A percentile compares a stretch with the other conserved stretches of the same genome.
Conservation (phyloP, 1,140 invertebrate species). For the Conus betulinus region DNA sequence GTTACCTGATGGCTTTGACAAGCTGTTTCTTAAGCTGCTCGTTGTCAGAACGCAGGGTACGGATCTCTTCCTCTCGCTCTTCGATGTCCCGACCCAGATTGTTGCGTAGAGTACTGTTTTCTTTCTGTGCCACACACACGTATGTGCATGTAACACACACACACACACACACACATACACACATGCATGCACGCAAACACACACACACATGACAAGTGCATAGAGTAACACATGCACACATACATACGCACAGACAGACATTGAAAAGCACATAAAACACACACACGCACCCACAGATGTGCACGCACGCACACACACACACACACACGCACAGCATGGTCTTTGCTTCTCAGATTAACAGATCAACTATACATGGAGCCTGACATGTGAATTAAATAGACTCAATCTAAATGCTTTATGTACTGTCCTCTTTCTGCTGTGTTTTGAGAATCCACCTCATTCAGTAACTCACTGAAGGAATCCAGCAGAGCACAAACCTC, state of each 20-base stretch:
- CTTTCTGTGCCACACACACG: conserved; percentile 31
- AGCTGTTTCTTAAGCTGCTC: conserved; percentile 73
- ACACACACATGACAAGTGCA: background rate
- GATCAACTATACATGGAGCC: too few relatives aligned
- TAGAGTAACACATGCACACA: background rate
- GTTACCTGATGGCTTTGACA: conserved; percentile 72
- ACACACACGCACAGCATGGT: background rate
- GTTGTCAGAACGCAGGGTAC: conserved; percentile 61
- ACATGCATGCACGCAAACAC: background rate
- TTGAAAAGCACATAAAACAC: conserved; percentile 5
- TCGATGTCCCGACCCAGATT: conserved; percentile 43
- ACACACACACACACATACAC: background rate
- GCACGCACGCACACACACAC: conserved; percentile 11
- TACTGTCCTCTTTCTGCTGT: too few relatives aligned
- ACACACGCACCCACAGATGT: background rate
- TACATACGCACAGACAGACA: background rate
- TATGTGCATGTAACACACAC: background rate
- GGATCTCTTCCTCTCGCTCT: conserved; percentile 53
- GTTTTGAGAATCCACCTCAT: too few relatives aligned
- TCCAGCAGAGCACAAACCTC: too few relatives aligned
- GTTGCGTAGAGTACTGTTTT: conserved; percentile 42
- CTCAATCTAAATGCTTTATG: too few relatives aligned
- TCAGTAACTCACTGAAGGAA: too few relatives aligned
- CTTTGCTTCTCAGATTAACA: too few relatives aligned
- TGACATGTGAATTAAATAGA: too few relatives aligned